Base-by-base conservation (phyloP, 2,888 invertebrate species). In the Xanthia icteritia region DNA sequence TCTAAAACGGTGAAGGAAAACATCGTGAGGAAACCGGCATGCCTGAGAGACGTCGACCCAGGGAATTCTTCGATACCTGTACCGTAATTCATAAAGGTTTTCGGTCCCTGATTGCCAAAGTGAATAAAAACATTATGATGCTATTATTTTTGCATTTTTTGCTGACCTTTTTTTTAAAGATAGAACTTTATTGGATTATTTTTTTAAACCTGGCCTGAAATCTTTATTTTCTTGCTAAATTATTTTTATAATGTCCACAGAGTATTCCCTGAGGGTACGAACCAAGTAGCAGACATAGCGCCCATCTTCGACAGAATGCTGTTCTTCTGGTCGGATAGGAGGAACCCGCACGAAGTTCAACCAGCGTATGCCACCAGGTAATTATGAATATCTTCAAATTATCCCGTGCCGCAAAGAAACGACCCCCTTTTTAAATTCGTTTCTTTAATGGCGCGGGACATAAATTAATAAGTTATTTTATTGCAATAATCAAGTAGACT, bases 291-390 rank as follows among this genome's bases (percentile, higher is more conserved):
- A 0, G 98, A 99, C 92, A 99, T 99, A 90, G 99, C 98, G 92
- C 99, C 99, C 0, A 97, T 98, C 73, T 99, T 99, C 94, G 99
- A 99, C 94, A 90, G 99, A 79, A 97, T 99, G 93, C 97, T 99
- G 89, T 99, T 99, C 96, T 99, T 99, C 97, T 99, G 99, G 99
- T 99, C 99, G 0, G 99, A 99, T 92, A 97, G 98, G 89, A 97
- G 99, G 87, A 99, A 99, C 96, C 99, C 99, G 0, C 99, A 99
- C 92, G 99, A 99, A 96, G 99, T 99, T 1, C 98, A 99, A 93
- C 99, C 99, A 3, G 98, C 99, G 0, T 98, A 97, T 92, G 97
- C 97, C 91, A 99, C 99, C 20, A 97, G 97, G 96, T 96, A 81
- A 87, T 54, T 81, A 60, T 31, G 1, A 6, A 54, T 58, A 23